Base-by-base conservation (phyloP, 1,140 invertebrate species). In the Tetramorium simillimum region DNA sequence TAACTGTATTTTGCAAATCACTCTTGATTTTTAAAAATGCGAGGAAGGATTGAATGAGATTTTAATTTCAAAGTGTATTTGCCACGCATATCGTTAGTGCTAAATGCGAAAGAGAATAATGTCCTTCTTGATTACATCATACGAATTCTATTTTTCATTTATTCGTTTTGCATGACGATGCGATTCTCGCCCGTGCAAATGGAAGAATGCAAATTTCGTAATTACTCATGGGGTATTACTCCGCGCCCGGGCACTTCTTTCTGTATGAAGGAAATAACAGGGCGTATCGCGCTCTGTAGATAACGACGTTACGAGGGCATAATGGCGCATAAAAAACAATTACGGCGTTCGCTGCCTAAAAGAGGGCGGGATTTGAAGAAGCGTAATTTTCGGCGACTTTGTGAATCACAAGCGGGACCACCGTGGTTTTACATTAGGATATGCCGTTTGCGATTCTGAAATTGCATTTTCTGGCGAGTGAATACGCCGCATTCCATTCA, bases 201-300 rank as follows among this genome's bases (percentile, higher is more conserved):
- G 69, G 40, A 60, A 21, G 40, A 84, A 84, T 84, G 80, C 69
- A 84, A 84, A 84, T 84, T 73, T 62, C 33, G 56, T 21, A 84
- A 84, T 84, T 75, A 84, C 43, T 84, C 69, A 49, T 2, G 69
- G 65, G 65, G 53, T 24, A 84, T 75, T 84, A 75, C 10, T n/a
- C 21, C 65, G 24, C 37, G 53, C 18, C 51, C 51, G 24, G 63
- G 37, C 51, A 40, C 46, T n/a, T 82, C 80, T 82, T 75, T 21
- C 28, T 2, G 53, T 24, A 24, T 1, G 53, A 12, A 16, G 69
- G 21, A 40, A 60, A 84, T 73, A 75, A 84, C 80, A 40, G 80
- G 18, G 21, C 40, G 16, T 46, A 56, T 28, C 65, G 16, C 46
- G 62, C 37, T 21, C 46, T 18, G 12, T 6, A 28, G 69, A 73